phyloP scores from a whole-genome alignment of 2,888 invertebrate species.

The Dromius quadrimaculatus region DNA sequence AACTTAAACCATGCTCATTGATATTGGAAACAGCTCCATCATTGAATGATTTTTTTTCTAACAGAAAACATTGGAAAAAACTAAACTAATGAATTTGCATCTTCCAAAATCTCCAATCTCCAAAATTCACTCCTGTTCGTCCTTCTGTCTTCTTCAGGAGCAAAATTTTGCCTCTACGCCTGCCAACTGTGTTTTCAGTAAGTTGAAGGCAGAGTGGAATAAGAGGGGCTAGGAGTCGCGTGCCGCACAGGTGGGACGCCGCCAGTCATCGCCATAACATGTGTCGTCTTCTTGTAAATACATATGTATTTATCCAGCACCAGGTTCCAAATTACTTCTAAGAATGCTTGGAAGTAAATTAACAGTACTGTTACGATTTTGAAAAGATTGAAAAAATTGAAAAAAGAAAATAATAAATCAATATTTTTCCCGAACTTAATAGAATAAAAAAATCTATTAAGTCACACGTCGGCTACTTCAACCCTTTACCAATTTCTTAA shows the following conservation, averaged over 20 bases:
- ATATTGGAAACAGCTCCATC: too few relatives aligned
- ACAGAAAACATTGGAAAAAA: too few relatives aligned
- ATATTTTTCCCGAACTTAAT: too few relatives aligned
- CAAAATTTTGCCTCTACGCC: conserved; percentile 5
- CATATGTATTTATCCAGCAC: too few relatives aligned
- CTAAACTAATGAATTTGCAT: too few relatives aligned
- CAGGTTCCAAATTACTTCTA: too few relatives aligned
- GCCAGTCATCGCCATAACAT: conserved; percentile 8
- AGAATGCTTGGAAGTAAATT: too few relatives aligned
- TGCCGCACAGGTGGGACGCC: conserved; percentile 42
- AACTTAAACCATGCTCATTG: too few relatives aligned
- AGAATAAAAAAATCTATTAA: conserved; percentile 20
- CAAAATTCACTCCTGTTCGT: conserved; percentile 13
- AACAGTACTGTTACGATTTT: not conserved
- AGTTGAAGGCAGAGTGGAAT: not conserved
- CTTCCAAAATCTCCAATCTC: not conserved
- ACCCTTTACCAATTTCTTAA: not conserved
- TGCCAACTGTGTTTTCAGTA: conserved; percentile 38
- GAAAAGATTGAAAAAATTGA: not conserved
- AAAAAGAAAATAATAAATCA: too few relatives aligned
- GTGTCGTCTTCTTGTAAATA: conserved; percentile 9
- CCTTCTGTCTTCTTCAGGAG: not conserved
- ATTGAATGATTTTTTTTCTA: too few relatives aligned
- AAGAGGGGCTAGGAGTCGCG: conserved; percentile 19
- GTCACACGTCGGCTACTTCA: not conserved